These are phyloP conservation scores for Sinopyrophorus schimmeli DNA, from an alignment of 2,888 invertebrate genomes.

Conservation along the genomic window DNA sequence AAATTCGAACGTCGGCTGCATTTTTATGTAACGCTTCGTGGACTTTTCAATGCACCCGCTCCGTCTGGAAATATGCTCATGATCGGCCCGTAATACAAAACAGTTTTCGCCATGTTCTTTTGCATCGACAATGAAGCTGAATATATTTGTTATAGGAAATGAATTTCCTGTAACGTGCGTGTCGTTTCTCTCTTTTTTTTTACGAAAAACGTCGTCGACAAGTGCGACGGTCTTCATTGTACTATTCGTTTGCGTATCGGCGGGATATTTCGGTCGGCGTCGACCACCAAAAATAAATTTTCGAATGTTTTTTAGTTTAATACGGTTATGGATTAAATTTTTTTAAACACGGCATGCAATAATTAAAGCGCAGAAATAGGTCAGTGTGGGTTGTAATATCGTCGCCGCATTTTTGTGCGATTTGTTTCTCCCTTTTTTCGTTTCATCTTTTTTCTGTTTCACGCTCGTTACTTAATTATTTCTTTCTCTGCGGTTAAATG, in stretches of 20 bases:
- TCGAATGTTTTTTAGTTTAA: no score
- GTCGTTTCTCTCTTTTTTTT: constrained; percentile 20
- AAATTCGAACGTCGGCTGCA: background rate
- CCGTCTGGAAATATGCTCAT: constrained; percentile 1
- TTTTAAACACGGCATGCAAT: no score
- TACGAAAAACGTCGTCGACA: constrained; percentile 19
- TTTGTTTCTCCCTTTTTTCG: no score
- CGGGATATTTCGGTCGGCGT: no score
- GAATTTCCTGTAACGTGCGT: constrained; percentile 32
- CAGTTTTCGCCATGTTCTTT: constrained; percentile 29
- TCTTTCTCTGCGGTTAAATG: no score
- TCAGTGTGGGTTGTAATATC: no score
- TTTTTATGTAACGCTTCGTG: constrained; percentile 1
- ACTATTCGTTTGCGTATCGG: constrained; percentile 10
- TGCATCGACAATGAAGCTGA: constrained; percentile 33
- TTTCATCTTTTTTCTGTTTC: no score
- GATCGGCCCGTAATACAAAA: constrained; percentile 27
- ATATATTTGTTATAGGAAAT: constrained; percentile 34
- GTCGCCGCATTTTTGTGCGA: no score
- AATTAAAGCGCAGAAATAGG: no score
- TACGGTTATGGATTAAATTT: no score
- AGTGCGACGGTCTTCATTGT: constrained; percentile 6
- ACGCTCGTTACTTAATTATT: no score
- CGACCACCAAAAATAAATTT: no score
- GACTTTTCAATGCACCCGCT: background rate